Evolutionary conservation across 2,113 vertebrate species (phyloP).

Genomic region (Corydoras maculifer): DNA sequence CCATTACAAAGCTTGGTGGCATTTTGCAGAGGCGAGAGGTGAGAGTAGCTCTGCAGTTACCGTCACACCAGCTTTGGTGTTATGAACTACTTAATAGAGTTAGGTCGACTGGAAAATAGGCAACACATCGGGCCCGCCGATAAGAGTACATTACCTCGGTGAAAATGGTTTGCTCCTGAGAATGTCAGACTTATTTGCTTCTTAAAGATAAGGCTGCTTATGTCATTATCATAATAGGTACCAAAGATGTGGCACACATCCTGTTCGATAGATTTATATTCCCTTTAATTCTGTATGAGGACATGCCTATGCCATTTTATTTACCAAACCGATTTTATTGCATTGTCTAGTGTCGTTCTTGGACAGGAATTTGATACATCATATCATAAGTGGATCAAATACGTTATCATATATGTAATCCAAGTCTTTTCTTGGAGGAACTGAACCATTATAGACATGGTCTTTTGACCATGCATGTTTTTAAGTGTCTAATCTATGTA

Average conservation of each 20-base stretch:
- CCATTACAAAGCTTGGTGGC: conserved; percentile 68
- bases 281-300: conserved; percentile 19
- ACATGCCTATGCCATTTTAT: not conserved
- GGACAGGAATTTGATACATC: too few species aligned
- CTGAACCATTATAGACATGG: too few species aligned
- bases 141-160: conserved; percentile 64
- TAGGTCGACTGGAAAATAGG: conserved; percentile 64
- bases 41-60: conserved; percentile 63
- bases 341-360: too few species aligned
- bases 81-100: conserved; percentile 72
- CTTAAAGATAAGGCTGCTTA: conserved; percentile 39
- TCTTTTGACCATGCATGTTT: too few species aligned
- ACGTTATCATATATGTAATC: too few species aligned
- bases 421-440: too few species aligned
- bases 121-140: conserved; percentile 63
- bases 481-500: too few species aligned
- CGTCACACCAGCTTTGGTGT: conserved; percentile 65
- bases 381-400: too few species aligned
- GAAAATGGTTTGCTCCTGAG: conserved; percentile 65
- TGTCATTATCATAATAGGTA: conserved; percentile 42
- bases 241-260: conserved; percentile 31
- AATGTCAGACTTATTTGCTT: conserved; percentile 61
- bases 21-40: conserved; percentile 71
- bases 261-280: conserved; percentile 9
- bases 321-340: too few species aligned